phyloP scores from a whole-genome alignment of 2,797 vertebrate genomes.

The Nasua narica region DNA sequence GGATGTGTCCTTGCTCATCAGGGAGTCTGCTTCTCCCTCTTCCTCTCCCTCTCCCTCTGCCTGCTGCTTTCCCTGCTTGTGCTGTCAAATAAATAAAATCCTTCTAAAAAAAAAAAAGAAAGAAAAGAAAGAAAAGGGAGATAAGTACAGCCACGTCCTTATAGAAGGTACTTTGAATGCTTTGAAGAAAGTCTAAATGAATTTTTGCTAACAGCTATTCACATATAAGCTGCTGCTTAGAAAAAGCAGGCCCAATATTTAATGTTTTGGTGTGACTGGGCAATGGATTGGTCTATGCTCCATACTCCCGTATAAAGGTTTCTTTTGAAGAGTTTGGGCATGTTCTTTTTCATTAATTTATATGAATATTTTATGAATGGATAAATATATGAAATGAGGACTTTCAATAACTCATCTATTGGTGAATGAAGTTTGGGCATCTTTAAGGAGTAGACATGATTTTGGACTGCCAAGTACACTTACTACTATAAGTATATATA shows the following conservation, averaged over 20 bases:
- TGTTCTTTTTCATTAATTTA: not conserved
- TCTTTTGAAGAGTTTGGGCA: not conserved
- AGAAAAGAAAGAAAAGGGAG: no score
- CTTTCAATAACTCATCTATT: not conserved
- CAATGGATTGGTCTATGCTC: not conserved
- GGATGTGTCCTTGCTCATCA: no score
- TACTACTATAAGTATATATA: not conserved
- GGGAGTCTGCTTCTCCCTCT: no score
- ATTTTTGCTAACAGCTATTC: not conserved
- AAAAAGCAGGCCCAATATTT: not conserved
- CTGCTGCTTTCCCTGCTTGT: no score
- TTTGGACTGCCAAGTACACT: not conserved
- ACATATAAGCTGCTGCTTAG: not conserved
- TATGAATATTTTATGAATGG: not conserved
- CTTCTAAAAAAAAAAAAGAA: no score
- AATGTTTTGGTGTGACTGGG: not conserved
- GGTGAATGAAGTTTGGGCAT: not conserved
- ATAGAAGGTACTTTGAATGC: not conserved
- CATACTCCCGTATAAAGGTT: not conserved
- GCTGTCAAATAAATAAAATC: no score
- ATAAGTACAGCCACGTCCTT: not conserved
- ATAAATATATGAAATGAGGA: not conserved
- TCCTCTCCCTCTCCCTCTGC: no score
- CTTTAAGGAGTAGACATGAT: not conserved
- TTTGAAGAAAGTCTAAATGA: slow-evolving; percentile 1